Evolutionary conservation across 2,113 vertebrate genomes (phyloP).

Genomic region (Bubalus kerabau): DNA sequence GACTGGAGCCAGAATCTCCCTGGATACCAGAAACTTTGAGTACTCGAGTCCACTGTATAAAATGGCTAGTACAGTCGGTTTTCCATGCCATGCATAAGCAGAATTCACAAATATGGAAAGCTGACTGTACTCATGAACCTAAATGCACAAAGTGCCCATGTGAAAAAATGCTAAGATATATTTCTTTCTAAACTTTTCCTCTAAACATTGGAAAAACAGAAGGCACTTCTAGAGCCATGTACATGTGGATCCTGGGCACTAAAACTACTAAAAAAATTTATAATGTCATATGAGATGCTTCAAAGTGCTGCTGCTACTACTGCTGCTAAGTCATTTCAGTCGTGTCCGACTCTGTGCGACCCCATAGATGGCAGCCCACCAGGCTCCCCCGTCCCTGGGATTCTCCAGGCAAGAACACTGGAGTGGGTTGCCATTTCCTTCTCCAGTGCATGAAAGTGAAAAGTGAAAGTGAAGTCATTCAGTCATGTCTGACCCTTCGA

Average conservation of each 20-base stretch:
- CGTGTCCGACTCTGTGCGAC: too few relatives aligned
- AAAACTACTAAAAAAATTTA: background rate
- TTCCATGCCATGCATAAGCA: background rate
- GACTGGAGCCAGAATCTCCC: background rate
- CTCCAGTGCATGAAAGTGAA: too few relatives aligned
- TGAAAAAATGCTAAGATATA: background rate
- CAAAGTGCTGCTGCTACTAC: background rate
- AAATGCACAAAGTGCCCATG: background rate
- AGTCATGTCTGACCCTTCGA: fast-evolving
- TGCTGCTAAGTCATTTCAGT: too few relatives aligned
- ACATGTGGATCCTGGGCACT: background rate
- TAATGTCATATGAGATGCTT: background rate
- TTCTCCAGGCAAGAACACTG: too few relatives aligned
- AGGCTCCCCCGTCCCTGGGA: too few relatives aligned
- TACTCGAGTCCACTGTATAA: background rate
- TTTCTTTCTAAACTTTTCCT: background rate
- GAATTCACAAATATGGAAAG: background rate
- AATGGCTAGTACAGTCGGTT: background rate
- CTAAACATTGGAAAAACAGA: slow-evolving; percentile 1
- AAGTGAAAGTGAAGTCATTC: too few relatives aligned
- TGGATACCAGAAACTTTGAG: background rate
- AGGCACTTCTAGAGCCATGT: background rate
- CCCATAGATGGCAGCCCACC: too few relatives aligned
- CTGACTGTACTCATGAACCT: background rate
- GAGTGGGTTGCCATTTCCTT: too few relatives aligned